Conservation (phyloP, 2,113 vertebrate genomes). For the Hyla sarda region DNA sequence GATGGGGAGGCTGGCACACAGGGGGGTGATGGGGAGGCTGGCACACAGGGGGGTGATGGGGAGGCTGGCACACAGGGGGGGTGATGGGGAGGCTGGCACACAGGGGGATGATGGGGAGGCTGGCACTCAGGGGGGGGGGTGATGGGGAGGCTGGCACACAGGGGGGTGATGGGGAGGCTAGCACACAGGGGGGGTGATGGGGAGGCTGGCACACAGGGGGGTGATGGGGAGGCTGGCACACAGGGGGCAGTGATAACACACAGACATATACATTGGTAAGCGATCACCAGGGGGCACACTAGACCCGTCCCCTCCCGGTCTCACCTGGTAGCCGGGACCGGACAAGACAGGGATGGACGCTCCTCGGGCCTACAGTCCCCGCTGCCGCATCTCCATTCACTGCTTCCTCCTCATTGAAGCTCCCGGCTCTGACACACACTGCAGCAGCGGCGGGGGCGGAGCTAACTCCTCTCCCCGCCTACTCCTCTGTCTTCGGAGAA, state of each 20-base stretch:
- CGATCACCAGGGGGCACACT: too few species aligned
- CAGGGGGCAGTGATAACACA: background rate
- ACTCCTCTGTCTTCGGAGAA: background rate
- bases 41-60: background rate
- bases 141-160: background rate
- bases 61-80: background rate
- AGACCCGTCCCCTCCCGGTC: background rate
- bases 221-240: background rate
- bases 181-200: background rate
- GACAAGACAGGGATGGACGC: background rate
- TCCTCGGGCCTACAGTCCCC: conserved; percentile 22
- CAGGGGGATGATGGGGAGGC: too few species aligned
- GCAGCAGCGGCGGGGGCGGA: conserved; percentile 23
- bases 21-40: background rate
- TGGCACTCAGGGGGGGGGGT: background rate
- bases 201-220: background rate
- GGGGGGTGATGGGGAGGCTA: background rate
- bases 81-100: background rate
- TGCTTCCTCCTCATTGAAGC: conserved; percentile 54
- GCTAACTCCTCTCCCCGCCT: background rate
- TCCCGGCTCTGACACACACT: conserved; percentile 57
- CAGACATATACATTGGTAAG: too few species aligned
- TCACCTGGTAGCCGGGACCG: conserved; percentile 33
- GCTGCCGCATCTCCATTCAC: conserved; percentile 45
- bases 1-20: background rate